A percentile compares a stretch with the other conserved stretches of the same genome.
Evolutionary conservation across 2,113 vertebrate genomes (phyloP).

Genomic region (Orthochromis malagaraziensis): DNA sequence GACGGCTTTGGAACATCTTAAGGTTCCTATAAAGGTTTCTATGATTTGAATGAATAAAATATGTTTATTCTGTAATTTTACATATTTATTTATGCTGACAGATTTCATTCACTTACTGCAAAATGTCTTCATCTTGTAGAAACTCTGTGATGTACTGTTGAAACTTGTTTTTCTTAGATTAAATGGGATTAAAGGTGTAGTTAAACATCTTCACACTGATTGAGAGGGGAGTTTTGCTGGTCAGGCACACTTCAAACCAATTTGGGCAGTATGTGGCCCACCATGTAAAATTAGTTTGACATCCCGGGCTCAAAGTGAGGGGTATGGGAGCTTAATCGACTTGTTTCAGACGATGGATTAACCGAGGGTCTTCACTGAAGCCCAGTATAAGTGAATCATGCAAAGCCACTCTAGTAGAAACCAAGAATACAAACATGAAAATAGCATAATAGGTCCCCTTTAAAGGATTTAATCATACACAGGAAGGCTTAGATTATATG

Average conservation of each 20-base stretch:
- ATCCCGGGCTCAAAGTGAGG: not conserved
- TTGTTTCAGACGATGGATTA: not conserved
- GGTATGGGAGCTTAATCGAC: not conserved
- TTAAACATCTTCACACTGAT: not conserved
- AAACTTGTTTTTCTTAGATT: not conserved
- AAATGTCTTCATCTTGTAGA: not conserved
- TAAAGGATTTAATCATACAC: not conserved
- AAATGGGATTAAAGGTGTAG: not conserved
- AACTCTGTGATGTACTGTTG: not conserved
- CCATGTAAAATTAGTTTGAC: not conserved
- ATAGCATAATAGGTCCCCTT: not conserved
- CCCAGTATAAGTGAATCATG: not conserved
- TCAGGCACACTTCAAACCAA: not conserved
- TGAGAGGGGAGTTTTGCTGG: not conserved
- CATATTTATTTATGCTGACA: not conserved
- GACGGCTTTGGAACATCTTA: not conserved
- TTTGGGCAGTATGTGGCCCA: not conserved
- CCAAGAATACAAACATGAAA: not conserved
- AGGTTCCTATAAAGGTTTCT: not conserved
- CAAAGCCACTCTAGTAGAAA: not conserved
- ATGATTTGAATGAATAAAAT: not conserved
- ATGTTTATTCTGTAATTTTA: not conserved
- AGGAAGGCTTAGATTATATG: not conserved
- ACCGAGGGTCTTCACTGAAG: not conserved
- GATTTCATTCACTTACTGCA: not conserved